These are phyloP conservation scores for Thecophora atra DNA, from an alignment of 2,888 invertebrate species.

Conservation along the genomic window DNA sequence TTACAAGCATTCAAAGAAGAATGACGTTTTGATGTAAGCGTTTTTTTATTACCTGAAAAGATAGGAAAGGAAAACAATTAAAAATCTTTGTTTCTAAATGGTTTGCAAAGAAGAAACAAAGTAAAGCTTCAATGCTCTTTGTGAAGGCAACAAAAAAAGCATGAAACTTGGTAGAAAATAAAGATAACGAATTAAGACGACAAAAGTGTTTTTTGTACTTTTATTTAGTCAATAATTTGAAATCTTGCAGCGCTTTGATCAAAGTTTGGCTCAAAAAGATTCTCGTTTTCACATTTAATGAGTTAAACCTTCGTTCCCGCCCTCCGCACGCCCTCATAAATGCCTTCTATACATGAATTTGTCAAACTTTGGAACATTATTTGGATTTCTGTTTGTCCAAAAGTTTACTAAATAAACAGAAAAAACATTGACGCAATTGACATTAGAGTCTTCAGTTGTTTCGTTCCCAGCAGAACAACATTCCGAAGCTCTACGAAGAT, in stretches of 20 bases:
- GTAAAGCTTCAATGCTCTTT: background rate
- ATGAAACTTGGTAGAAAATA: too few species aligned
- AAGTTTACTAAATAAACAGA: too few species aligned
- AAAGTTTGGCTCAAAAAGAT: too few species aligned
- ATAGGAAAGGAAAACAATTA: constrained; percentile 34
- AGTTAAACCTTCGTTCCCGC: too few species aligned
- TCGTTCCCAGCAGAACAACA: background rate
- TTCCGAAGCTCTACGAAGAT: background rate
- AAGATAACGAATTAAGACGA: too few species aligned
- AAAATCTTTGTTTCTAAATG: background rate
- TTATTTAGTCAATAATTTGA: too few species aligned
- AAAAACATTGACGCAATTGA: background rate
- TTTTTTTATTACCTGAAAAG: constrained; percentile 52
- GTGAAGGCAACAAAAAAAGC: too few species aligned
- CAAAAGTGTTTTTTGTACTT: too few species aligned
- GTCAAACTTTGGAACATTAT: background rate
- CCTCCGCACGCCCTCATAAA: too few species aligned
- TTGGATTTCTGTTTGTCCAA: background rate
- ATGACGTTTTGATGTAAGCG: constrained; percentile 44
- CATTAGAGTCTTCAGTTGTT: background rate
- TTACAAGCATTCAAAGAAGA: background rate
- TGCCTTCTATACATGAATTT: constrained; percentile 26
- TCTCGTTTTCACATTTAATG: too few species aligned
- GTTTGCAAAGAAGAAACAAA: background rate
- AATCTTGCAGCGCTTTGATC: too few species aligned